These are phyloP conservation scores for Myathropa florea DNA, from an alignment of 2,888 invertebrate species.

Conservation along the genomic window DNA sequence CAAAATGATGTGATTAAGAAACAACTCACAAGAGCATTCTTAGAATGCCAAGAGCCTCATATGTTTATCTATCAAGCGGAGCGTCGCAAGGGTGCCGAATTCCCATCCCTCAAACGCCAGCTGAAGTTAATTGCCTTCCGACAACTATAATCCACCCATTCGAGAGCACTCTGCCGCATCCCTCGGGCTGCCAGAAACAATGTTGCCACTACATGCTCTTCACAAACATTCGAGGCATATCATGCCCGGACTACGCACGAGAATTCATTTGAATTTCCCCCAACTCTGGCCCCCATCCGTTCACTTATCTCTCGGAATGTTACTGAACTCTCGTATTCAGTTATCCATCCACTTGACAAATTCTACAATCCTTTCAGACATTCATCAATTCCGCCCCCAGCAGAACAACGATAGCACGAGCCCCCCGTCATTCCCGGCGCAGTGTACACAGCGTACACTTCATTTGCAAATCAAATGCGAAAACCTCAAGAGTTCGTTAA, in stretches of 20 bases:
- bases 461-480: slow-evolving; percentile 60
- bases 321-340: slow-evolving; percentile 28
- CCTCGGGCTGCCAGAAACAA: neutral
- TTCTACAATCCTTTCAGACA: slow-evolving; percentile 29
- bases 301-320: slow-evolving; percentile 27
- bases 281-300: neutral
- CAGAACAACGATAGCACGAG: slow-evolving; percentile 1
- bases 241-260: neutral
- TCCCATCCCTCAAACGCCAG: neutral
- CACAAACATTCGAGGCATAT: neutral
- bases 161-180: neutral
- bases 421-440: neutral
- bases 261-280: neutral
- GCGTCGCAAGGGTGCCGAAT: no score
- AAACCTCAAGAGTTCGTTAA: slow-evolving; percentile 58
- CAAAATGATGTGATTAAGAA: neutral
- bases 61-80: neutral
- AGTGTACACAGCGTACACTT: slow-evolving; percentile 7
- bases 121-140: neutral
- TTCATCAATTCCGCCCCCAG: slow-evolving; percentile 42
- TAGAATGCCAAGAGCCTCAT: neutral
- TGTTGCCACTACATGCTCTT: neutral
- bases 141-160: neutral
- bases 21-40: neutral
- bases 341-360: neutral